Evolutionary conservation across 1,140 invertebrate genomes (phyloP).

Genomic region (Varroa destructor): DNA sequence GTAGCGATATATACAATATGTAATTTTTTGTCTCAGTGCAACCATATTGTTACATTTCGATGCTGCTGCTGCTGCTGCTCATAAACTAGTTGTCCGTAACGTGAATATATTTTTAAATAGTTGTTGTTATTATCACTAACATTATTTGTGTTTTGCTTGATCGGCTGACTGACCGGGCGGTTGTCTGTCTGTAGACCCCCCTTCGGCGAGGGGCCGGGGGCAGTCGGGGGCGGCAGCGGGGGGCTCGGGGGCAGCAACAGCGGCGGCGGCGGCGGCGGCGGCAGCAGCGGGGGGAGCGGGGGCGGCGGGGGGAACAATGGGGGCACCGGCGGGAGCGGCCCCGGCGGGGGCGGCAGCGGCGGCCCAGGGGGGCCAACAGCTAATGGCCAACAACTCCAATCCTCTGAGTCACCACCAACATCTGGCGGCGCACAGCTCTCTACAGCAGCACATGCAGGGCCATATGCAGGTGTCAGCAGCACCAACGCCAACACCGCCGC

Average conservation of each 20-base stretch:
- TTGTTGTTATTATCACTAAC: too few species aligned
- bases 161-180: too few species aligned
- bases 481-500: neutral
- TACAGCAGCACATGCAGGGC: conserved; percentile 28
- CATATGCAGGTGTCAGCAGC: conserved; percentile 28
- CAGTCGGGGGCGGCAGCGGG: conserved; percentile 20
- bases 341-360: neutral
- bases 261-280: conserved; percentile 18
- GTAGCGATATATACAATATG: too few species aligned
- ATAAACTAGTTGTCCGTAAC: too few species aligned
- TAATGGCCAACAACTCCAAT: conserved; percentile 25
- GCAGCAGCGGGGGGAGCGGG: neutral
- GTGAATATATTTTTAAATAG: too few species aligned
- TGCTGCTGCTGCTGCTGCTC: too few species aligned
- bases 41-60: too few species aligned
- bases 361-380: conserved; percentile 17
- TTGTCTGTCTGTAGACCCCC: conserved; percentile 18
- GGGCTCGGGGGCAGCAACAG: conserved; percentile 11
- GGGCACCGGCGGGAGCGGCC: neutral
- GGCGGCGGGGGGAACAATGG: neutral
- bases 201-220: conserved; percentile 23
- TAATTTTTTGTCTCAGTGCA: too few species aligned
- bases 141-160: too few species aligned
- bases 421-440: conserved; percentile 27
- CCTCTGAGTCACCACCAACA: conserved; percentile 27